Conservation (phyloP, 1,140 invertebrate genomes). For the Odontomachus brunneus region DNA sequence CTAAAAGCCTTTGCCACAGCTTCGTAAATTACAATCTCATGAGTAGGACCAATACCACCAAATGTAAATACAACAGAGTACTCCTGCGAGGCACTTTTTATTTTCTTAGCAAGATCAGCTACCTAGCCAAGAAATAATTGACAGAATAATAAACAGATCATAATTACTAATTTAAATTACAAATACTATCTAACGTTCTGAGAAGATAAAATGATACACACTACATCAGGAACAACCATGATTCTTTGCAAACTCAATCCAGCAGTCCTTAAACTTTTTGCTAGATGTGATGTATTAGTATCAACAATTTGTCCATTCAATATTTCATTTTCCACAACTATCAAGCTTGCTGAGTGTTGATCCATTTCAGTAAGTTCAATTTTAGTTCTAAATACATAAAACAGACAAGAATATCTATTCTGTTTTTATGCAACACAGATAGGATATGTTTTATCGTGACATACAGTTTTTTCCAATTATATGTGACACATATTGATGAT, state of each 20-base stretch:
- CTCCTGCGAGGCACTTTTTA: conserved; percentile 86
- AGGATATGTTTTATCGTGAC: neutral
- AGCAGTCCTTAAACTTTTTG: conserved; percentile 85
- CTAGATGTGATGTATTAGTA: conserved; percentile 89
- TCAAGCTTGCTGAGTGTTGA: conserved; percentile 82
- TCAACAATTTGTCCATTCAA: conserved; percentile 90
- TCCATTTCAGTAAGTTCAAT: conserved; percentile 71
- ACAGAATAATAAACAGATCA: neutral
- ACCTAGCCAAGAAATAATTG: conserved; percentile 77
- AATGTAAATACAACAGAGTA: conserved; percentile 88
- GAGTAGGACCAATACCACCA: conserved; percentile 92
- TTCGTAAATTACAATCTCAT: conserved; percentile 91
- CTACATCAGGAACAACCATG: conserved; percentile 88
- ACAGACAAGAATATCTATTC: neutral
- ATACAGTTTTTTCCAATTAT: neutral
- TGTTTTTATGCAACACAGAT: too few species aligned
- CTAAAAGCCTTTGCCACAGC: conserved; percentile 89
- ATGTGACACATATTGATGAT: neutral
- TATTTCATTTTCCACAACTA: conserved; percentile 92
- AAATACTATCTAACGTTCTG: neutral
- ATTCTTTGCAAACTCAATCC: conserved; percentile 88
- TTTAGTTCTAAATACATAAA: conserved; percentile 34
- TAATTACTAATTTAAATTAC: conserved; percentile 2
- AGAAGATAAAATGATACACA: conserved; percentile 68
- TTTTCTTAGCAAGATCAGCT: conserved; percentile 88